A percentile compares a stretch with the other conserved stretches of the same genome.
Evolutionary conservation across 2,797 vertebrate species (phyloP).

Genomic region (Selene dorsalis): DNA sequence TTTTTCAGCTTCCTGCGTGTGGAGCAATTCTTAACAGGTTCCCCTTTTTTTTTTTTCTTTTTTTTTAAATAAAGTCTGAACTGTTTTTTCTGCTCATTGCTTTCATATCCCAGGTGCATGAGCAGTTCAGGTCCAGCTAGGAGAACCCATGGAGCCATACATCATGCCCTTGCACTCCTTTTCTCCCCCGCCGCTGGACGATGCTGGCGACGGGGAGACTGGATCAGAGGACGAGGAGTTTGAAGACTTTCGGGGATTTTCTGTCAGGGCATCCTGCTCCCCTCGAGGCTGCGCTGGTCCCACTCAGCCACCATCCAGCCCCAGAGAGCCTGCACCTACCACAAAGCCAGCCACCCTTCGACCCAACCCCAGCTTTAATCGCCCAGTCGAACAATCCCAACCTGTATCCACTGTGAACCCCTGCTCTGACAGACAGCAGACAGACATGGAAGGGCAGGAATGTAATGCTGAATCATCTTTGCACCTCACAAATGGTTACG

Average conservation of each 20-base stretch:
- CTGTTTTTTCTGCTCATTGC: not conserved
- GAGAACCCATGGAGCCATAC: slow-evolving; percentile 90
- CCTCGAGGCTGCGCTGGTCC: slow-evolving; percentile 84
- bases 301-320: slow-evolving; percentile 72
- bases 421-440: slow-evolving; percentile 55
- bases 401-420: slow-evolving; percentile 51
- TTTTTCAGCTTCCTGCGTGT: not conserved
- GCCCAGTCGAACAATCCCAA: slow-evolving; percentile 68
- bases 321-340: slow-evolving; percentile 78
- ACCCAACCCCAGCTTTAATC: slow-evolving; percentile 72
- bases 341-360: slow-evolving; percentile 82
- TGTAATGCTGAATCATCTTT: slow-evolving; percentile 80
- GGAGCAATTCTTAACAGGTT: slow-evolving; percentile 23
- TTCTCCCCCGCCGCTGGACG: slow-evolving; percentile 88
- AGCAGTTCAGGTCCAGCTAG: slow-evolving; percentile 63
- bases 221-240: slow-evolving; percentile 92
- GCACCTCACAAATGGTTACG: slow-evolving; percentile 88
- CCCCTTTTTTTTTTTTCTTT: slow-evolving; percentile 2
- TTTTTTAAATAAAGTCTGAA: not conserved
- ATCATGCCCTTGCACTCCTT: slow-evolving; percentile 90
- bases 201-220: slow-evolving; percentile 86
- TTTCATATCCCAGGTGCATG: slow-evolving; percentile 77
- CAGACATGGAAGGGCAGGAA: slow-evolving; percentile 66
- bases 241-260: slow-evolving; percentile 90
- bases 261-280: slow-evolving; percentile 80